A percentile compares a stretch with the other conserved stretches of the same genome.
phyloP scores from a whole-genome alignment of 2,797 vertebrate genomes.

The Falco concolor region DNA sequence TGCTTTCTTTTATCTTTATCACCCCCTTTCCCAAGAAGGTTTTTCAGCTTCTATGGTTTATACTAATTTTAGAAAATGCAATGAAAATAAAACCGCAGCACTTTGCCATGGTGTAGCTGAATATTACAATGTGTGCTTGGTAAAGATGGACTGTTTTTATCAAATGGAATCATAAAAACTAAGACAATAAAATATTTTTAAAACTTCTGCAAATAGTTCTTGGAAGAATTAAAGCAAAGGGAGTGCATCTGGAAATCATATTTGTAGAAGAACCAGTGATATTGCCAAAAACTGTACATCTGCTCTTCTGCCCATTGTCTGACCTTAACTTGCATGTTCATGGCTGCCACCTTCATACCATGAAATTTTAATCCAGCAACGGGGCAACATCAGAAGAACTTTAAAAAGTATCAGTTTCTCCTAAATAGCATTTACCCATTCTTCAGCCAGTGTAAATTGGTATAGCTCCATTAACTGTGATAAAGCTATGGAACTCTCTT shows the following conservation, averaged over 20 bases:
- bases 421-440: background rate
- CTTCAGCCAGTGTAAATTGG: background rate
- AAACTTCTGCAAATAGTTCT: constrained; percentile 60
- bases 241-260: constrained; percentile 64
- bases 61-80: constrained; percentile 73
- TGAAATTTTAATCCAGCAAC: background rate
- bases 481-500: background rate
- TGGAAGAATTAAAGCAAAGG: constrained; percentile 63
- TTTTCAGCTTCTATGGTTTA: constrained; percentile 64
- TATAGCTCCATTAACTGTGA: background rate
- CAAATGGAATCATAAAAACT: constrained; percentile 54
- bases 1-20: constrained; percentile 75
- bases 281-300: constrained; percentile 41
- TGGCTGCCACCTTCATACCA: background rate
- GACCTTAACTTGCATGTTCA: background rate
- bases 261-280: constrained; percentile 29
- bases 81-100: constrained; percentile 43
- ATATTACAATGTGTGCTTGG: constrained; percentile 20
- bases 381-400: background rate
- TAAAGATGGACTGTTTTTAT: constrained; percentile 65
- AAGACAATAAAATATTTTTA: constrained; percentile 55
- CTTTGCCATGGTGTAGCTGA: constrained; percentile 44
- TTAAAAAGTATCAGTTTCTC: background rate
- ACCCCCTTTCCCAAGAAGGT: constrained; percentile 63
- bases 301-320: constrained; percentile 22